Evolutionary conservation across 2,113 vertebrate species (phyloP).

Genomic region (Psittacara wagleri): DNA sequence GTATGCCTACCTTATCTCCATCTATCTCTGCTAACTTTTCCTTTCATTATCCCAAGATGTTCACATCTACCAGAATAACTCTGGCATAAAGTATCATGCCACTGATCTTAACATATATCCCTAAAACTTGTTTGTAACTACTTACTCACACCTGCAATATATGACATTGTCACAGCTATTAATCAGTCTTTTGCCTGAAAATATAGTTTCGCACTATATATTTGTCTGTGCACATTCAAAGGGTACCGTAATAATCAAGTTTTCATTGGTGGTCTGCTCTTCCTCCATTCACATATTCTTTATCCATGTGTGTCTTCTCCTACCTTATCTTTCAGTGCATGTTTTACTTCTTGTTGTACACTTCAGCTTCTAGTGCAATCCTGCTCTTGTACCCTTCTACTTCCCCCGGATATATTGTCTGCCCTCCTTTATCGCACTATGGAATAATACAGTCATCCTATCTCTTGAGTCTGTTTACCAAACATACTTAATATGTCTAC

Average conservation of each 20-base stretch:
- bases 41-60: neutral
- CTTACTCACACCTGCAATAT: neutral
- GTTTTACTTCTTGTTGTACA: neutral
- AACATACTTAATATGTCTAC: fast-evolving
- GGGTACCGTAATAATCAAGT: neutral
- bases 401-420: neutral
- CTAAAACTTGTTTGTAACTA: neutral
- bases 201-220: fast-evolving
- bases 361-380: neutral
- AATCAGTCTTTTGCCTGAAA: neutral
- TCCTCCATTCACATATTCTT: neutral
- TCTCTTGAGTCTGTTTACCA: neutral
- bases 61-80: neutral
- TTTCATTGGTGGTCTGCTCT: neutral
- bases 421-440: neutral
- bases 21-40: neutral
- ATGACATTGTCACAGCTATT: neutral
- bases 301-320: neutral
- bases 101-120: neutral
- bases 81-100: neutral
- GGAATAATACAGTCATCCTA: neutral
- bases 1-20: neutral
- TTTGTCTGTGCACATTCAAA: neutral
- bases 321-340: neutral
- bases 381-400: neutral